These are phyloP conservation scores for Phrynocephalus forsythii DNA, from an alignment of 2,797 vertebrate species.

Conservation along the genomic window DNA sequence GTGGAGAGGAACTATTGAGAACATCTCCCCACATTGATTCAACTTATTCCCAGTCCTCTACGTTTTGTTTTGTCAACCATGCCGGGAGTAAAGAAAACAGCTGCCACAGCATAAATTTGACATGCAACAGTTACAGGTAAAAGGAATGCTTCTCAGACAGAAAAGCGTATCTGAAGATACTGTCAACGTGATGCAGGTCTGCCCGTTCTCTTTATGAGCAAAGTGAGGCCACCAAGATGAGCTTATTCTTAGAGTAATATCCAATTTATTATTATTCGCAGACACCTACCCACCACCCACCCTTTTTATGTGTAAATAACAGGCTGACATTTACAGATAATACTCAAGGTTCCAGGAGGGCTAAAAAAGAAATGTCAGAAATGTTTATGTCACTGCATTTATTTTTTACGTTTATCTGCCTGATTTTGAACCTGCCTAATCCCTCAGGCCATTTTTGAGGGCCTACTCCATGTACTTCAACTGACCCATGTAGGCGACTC, in stretches of 20 bases:
- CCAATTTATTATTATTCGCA: not conserved
- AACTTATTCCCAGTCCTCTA: conserved; percentile 62
- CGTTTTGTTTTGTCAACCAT: conserved; percentile 32
- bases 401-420: conserved; percentile 8
- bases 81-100: conserved; percentile 57
- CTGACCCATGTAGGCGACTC: not conserved
- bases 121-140: conserved; percentile 57
- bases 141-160: conserved; percentile 51
- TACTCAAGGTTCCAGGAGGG: conserved; percentile 4
- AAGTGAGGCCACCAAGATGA: conserved; percentile 35
- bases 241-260: not conserved
- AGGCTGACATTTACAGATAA: conserved; percentile 12
- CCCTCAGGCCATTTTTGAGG: not conserved
- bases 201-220: conserved; percentile 31
- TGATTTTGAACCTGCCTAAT: not conserved
- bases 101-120: conserved; percentile 13
- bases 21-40: conserved; percentile 30
- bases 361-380: not conserved
- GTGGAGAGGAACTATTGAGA: conserved; percentile 64
- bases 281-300: conserved; percentile 14
- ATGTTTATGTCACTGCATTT: not conserved
- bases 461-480: not conserved
- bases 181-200: conserved; percentile 9
- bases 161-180: conserved; percentile 36
- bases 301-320: conserved; percentile 6